Base-by-base conservation (phyloP, 2,797 vertebrate genomes). In the Atherinosoma microstoma region DNA sequence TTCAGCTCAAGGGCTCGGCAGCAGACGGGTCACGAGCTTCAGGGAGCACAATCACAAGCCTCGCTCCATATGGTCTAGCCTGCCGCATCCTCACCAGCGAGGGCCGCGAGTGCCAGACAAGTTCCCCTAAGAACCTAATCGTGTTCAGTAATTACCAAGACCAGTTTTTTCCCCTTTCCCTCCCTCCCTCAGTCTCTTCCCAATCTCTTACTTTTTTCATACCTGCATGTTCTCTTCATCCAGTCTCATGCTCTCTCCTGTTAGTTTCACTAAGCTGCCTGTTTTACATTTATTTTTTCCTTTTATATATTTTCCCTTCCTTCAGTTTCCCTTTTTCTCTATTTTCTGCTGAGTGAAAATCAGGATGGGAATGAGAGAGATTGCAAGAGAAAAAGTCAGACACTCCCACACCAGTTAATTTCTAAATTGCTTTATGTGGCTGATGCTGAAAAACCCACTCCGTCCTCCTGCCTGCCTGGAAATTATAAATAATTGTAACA, bases 401-500 rank as follows among this genome's bases (percentile, higher is more conserved):
- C 96, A 94, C 96, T 97, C 96, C 96, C 96, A 96, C 96, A 95
- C 97, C 96, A 96, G 96, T 97, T 98, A 95, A 97, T 97, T 97
- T 97, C 96, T 97, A 98, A 98, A 98, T 97, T 98, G 96, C 97
- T 99, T 97, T 97, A 97, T 96, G 96, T 95, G 95, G 96, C 89
- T 95, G 96, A 96, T 97, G 96, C 97, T 93, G 97, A 97, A 98
- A 96, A 97, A 96, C 95, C 94, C 95, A 95, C 86, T 87, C 80
- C 71, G 70, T 91, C 89, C 86, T 94, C 88, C 85, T 95, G 95
- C 97, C 96, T 96, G 96, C 96, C 90, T 97, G 96, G 89, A 98
- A 98, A 98, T 98, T 97, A 99, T 99, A 98, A 99, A 97, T 99
- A 98, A 99, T 98, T 98, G 97, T 98, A 98, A 98, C 97, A 98